Conservation (phyloP, 2,888 invertebrate species). For the Tinea semifulvella region DNA sequence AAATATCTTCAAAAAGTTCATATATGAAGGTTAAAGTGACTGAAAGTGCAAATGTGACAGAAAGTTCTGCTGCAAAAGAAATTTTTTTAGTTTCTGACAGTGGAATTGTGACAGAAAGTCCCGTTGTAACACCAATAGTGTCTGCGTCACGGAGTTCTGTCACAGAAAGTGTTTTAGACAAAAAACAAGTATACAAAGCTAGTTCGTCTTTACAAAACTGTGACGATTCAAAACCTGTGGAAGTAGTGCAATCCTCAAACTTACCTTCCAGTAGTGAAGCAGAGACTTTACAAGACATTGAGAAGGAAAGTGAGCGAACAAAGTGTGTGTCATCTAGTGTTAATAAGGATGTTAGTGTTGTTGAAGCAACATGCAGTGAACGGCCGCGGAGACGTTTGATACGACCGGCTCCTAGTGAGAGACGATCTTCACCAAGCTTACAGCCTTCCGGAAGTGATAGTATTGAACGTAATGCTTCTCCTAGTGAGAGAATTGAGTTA, state of each 20-base stretch:
- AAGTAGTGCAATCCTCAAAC: slow-evolving; percentile 23
- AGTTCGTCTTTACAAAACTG: too few relatives aligned
- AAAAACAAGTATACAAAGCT: too few relatives aligned
- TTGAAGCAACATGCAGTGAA: slow-evolving; percentile 58
- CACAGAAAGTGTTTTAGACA: background rate
- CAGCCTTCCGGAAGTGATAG: background rate
- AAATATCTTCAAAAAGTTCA: too few relatives aligned
- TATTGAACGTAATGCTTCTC: too few relatives aligned
- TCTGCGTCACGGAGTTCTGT: background rate
- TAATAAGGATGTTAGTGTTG: slow-evolving; percentile 49
- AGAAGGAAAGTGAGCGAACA: slow-evolving; percentile 47
- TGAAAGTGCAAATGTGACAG: background rate
- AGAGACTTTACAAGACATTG: slow-evolving; percentile 25
- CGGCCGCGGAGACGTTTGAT: slow-evolving; percentile 51
- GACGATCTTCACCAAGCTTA: slow-evolving; percentile 29
- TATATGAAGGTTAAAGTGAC: too few relatives aligned
- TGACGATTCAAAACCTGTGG: too few relatives aligned
- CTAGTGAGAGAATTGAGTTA: too few relatives aligned
- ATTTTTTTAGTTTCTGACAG: background rate
- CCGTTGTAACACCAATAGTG: background rate
- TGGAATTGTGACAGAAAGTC: slow-evolving; percentile 1
- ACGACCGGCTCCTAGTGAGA: slow-evolving; percentile 44
- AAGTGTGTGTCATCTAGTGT: slow-evolving; percentile 57
- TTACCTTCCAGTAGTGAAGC: slow-evolving; percentile 43
- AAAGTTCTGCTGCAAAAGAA: background rate